phyloP scores from a whole-genome alignment of 2,797 vertebrate species.

The Dendrocincla fuliginosa region DNA sequence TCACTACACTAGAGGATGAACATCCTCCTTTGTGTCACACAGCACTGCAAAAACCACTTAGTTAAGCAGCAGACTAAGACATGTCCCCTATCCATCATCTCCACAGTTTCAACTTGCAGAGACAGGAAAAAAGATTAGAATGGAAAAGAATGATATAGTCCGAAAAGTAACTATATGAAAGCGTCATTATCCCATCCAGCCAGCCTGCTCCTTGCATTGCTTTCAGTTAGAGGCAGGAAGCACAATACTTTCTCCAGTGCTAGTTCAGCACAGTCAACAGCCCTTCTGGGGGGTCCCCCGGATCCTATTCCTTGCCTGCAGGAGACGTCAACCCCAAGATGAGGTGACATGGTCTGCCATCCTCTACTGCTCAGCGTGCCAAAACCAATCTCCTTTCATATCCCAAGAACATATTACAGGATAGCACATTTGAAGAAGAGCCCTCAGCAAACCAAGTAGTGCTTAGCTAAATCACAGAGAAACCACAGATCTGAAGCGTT shows the following conservation, averaged over 20 bases:
- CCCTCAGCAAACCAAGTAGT: neutral
- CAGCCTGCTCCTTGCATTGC: neutral
- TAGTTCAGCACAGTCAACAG: neutral
- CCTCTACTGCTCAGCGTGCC: neutral
- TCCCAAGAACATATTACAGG: neutral
- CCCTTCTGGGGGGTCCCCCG: neutral
- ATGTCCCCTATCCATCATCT: neutral
- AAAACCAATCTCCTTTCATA: neutral
- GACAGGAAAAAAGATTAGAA: conserved; percentile 52
- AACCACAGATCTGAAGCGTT: neutral
- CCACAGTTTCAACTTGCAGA: conserved; percentile 23
- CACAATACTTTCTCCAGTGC: neutral
- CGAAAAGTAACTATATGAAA: conserved; percentile 10
- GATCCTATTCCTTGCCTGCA: neutral
- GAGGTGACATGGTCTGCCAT: neutral
- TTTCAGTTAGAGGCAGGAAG: neutral
- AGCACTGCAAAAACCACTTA: neutral
- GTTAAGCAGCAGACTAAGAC: conserved; percentile 16
- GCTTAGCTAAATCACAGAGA: neutral
- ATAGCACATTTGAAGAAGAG: neutral
- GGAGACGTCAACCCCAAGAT: neutral
- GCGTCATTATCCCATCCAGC: conserved; percentile 25
- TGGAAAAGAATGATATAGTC: neutral
- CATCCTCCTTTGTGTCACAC: neutral
- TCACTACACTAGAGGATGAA: neutral